Evolutionary conservation across 2,113 vertebrate species (phyloP), one percentile per base, ranked within the genome.

Genomic region (Pelecanus crispus): DNA sequence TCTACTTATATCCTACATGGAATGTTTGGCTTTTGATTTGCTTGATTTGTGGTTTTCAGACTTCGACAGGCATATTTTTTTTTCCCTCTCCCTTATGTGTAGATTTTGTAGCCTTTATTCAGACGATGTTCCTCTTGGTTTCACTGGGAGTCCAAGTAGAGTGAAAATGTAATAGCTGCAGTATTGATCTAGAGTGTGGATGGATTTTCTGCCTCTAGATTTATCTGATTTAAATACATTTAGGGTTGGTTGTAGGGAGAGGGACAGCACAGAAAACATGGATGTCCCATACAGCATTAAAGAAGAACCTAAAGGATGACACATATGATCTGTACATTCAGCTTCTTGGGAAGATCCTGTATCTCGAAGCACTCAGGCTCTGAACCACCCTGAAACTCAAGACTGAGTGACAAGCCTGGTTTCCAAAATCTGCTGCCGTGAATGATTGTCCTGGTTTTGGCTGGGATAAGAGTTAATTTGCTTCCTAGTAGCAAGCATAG

Each of bases 31-130:
- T 73, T 92, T 70, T 73, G 11, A 68, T 75, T 92, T 90, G 53
- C 34, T 93, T 67, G 5, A 59, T 81, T 78, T 79, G 7, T 21
- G 59, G 5, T 65, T 95, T 74, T 47, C 38, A 81, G 56, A 13
- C 32, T n/a, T 34, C 32, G 32, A 34, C 16, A 31, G 47, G 19
- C 15, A 12, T 31, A 19, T 8, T 47, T 36, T 66, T 86, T 86
- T 79, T 31, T 0, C 34, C 5, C 18, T 26, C 5, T 68, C 22
- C 26, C 12, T 13, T n/a, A 1, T 1, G 0, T 58, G 29, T 45
- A 84, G 22, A n/a, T 91, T 79, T 81, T 74, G 14, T n/a, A 89
- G 59, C 34, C 40, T 85, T 91, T 81, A 29, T 92, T 81, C 25
- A 63, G 65, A 9, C 9, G 67, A 13, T 24, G 6, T 75, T 88